Evolutionary conservation across 2,113 vertebrate genomes (phyloP).

Genomic region (Rostratula benghalensis): DNA sequence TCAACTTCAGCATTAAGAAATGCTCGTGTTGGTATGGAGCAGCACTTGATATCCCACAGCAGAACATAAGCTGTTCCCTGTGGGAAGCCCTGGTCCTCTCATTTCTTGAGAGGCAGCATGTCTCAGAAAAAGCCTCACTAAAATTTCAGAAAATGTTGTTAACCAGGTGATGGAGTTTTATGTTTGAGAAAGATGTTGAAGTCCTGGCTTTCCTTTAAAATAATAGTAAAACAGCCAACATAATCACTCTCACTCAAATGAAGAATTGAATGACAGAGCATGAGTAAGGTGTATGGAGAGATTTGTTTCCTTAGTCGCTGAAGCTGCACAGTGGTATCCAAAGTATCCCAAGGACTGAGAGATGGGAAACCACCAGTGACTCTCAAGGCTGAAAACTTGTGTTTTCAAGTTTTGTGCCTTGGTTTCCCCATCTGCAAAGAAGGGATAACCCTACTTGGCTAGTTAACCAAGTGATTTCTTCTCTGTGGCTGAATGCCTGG

Average conservation of each 20-base stretch:
- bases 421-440: neutral
- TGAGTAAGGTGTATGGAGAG: neutral
- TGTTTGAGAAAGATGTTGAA: neutral
- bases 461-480: neutral
- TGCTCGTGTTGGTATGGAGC: accelerated
- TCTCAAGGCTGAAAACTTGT: neutral
- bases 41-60: neutral
- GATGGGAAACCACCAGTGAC: neutral
- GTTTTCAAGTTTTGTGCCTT: neutral
- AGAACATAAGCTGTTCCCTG: neutral
- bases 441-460: neutral
- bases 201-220: neutral
- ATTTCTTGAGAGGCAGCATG: neutral
- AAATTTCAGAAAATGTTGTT: neutral
- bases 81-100: neutral
- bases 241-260: neutral
- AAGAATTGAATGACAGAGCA: neutral
- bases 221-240: neutral
- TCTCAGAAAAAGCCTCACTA: neutral
- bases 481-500: neutral
- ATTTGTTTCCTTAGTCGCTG: neutral
- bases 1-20: neutral
- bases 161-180: neutral
- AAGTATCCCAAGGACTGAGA: neutral
- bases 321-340: neutral